Conservation (phyloP, 2,797 vertebrate species). For the Pseudochaenichthys georgianus region DNA sequence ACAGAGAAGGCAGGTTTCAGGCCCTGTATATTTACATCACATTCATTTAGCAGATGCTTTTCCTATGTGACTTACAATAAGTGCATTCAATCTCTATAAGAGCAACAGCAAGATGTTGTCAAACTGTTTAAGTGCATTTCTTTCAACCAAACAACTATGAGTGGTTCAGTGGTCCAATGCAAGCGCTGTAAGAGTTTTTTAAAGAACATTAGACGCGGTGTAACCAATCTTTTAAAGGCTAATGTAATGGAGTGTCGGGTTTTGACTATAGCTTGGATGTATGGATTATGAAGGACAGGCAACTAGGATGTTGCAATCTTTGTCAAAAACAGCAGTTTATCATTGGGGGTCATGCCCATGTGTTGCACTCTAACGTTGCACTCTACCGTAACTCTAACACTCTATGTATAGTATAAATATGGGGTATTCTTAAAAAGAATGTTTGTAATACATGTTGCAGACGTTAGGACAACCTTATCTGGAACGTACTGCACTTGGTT, state of each 20-base stretch:
- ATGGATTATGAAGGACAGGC: not conserved
- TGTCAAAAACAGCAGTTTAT: not conserved
- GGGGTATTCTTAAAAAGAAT: not conserved
- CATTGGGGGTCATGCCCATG: not conserved
- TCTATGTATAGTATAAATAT: not conserved
- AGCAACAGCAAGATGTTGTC: not conserved
- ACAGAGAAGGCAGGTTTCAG: not conserved
- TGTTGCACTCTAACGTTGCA: not conserved
- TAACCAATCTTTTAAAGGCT: slow-evolving; percentile 2
- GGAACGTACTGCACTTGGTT: not conserved
- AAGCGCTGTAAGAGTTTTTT: not conserved
- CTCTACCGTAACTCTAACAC: not conserved
- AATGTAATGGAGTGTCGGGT: not conserved
- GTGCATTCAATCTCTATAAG: slow-evolving; percentile 1
- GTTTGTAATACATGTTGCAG: not conserved
- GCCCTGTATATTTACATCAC: slow-evolving; percentile 1
- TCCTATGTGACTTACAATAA: not conserved
- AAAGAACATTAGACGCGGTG: not conserved
- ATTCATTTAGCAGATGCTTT: slow-evolving; percentile 17
- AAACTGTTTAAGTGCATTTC: not conserved
- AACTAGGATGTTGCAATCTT: not conserved
- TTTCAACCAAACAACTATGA: not conserved
- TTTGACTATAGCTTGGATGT: not conserved
- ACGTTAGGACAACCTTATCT: not conserved
- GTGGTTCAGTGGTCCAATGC: too few species aligned